Conservation (phyloP, 2,797 vertebrate species). For the Myripristis murdjan region DNA sequence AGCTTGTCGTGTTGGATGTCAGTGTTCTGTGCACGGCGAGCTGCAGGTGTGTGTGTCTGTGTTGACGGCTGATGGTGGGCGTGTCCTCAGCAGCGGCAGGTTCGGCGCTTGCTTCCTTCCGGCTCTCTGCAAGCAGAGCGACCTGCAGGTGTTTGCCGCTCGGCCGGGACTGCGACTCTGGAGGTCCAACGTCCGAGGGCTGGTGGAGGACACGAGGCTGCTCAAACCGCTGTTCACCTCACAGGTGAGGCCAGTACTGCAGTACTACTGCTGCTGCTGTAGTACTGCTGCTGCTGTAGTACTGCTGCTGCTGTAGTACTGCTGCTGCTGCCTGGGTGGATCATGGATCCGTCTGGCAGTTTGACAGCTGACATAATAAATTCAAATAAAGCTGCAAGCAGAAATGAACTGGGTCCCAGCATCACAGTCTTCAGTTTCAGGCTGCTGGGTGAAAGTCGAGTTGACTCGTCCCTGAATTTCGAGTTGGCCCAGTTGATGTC, state of each 20-base stretch:
- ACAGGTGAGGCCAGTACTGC: slow-evolving; percentile 74
- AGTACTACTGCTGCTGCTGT: neutral
- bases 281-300: no score
- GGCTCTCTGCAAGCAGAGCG: slow-evolving; percentile 96
- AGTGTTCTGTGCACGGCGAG: neutral
- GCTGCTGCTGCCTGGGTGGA: neutral
- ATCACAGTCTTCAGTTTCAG: no score
- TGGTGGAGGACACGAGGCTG: slow-evolving; percentile 92
- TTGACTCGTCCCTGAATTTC: no score
- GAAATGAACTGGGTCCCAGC: no score
- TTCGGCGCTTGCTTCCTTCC: slow-evolving; percentile 97
- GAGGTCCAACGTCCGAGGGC: slow-evolving; percentile 91
- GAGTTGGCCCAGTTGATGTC: no score
- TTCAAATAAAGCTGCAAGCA: no score
- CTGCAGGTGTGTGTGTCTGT: neutral
- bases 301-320: no score
- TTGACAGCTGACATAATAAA: no score
- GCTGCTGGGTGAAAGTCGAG: no score
- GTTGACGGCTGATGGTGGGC: neutral
- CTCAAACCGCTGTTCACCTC: slow-evolving; percentile 89
- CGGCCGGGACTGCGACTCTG: slow-evolving; percentile 95
- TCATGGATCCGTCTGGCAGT: no score
- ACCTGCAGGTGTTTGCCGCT: slow-evolving; percentile 91
- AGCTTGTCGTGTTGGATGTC: neutral
- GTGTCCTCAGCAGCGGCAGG: slow-evolving; percentile 87